Conservation (phyloP, 2,113 vertebrate genomes). For the Herpetotheres cachinnans region DNA sequence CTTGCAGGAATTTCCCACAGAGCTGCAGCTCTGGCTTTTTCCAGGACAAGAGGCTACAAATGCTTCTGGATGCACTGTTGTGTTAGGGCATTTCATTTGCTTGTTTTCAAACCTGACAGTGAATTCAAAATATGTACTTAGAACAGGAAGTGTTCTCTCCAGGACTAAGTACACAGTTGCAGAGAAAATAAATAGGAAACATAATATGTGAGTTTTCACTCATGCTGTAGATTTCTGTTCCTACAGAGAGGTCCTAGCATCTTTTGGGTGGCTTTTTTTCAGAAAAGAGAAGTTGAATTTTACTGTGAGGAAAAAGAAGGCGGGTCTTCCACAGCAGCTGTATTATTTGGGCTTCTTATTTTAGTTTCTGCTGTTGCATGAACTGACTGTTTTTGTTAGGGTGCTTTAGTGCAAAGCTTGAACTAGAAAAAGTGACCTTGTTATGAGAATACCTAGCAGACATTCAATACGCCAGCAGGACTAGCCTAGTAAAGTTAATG, state of each 20-base stretch:
- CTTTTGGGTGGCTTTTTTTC: neutral
- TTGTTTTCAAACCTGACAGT: constrained; percentile 14
- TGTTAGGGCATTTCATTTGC: neutral
- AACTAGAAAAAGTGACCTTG: neutral
- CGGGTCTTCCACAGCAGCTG: neutral
- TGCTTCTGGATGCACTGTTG: neutral
- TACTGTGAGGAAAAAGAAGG: neutral
- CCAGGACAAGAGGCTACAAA: neutral
- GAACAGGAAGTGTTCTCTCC: neutral
- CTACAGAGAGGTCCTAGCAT: neutral
- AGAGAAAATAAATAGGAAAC: constrained; percentile 27
- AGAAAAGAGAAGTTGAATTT: neutral
- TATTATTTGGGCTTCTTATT: neutral
- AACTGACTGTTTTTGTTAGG: neutral
- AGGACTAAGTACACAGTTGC: neutral
- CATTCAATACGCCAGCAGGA: neutral
- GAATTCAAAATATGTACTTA: constrained; percentile 13
- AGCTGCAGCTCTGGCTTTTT: neutral
- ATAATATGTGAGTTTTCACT: neutral
- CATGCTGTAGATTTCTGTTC: neutral
- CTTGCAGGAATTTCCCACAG: neutral
- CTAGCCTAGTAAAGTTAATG: neutral
- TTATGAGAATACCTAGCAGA: constrained; percentile 5
- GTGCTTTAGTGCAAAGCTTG: neutral
- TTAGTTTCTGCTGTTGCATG: neutral